Conservation (phyloP, 1,140 invertebrate genomes). For the Zophobas atratus region DNA sequence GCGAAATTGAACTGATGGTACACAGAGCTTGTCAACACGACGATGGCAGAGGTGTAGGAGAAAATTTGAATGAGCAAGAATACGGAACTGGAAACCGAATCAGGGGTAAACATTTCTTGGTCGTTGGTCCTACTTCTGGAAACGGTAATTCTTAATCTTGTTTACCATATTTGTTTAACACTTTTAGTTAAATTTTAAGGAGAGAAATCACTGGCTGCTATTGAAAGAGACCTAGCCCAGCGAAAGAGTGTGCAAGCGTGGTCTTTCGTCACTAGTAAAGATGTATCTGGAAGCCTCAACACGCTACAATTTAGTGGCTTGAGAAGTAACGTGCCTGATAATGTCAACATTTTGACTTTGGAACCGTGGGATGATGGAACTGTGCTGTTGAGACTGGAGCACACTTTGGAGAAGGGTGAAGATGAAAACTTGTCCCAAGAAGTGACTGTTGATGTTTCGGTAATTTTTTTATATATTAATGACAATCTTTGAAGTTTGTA, state of each 20-base stretch:
- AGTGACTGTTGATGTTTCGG: constrained; percentile 71
- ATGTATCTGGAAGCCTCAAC: background rate
- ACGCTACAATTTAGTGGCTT: constrained; percentile 66
- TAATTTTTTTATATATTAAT: constrained; percentile 10
- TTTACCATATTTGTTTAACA: too few relatives aligned
- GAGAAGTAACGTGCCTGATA: constrained; percentile 75
- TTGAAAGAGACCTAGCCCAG: constrained; percentile 64
- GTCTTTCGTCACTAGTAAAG: constrained; percentile 47
- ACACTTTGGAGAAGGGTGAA: constrained; percentile 85
- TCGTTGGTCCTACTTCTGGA: constrained; percentile 66
- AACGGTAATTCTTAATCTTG: background rate
- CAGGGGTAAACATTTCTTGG: constrained; percentile 82
- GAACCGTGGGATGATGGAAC: constrained; percentile 83
- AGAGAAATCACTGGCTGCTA: constrained; percentile 51
- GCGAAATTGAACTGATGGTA: constrained; percentile 87
- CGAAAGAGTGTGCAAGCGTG: constrained; percentile 60
- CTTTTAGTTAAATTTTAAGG: constrained; percentile 21
- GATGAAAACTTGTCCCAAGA: constrained; percentile 74
- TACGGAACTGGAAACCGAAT: constrained; percentile 84
- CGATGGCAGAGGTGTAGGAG: constrained; percentile 93
- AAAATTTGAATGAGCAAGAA: constrained; percentile 92
- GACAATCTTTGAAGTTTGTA: background rate
- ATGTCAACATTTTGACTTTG: constrained; percentile 89
- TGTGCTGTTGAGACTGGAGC: constrained; percentile 88
- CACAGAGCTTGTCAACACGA: constrained; percentile 90